Conservation (phyloP, 1,140 invertebrate genomes). For the Potamilus streckersoni region DNA sequence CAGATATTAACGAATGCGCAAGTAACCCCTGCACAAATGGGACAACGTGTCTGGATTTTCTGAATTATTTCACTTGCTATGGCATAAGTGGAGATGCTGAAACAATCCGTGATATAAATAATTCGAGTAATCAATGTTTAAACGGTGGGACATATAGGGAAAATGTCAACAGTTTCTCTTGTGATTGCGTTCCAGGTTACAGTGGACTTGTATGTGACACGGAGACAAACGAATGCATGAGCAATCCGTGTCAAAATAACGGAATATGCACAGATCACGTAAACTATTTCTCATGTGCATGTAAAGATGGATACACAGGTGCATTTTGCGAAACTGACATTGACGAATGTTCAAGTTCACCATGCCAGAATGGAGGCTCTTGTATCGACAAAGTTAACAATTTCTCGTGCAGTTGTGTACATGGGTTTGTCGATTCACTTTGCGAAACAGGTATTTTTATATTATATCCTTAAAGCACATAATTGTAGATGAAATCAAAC, state of each 20-base stretch:
- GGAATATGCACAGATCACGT: conserved; percentile 56
- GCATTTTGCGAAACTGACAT: conserved; percentile 20
- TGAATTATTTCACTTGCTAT: conserved; percentile 3
- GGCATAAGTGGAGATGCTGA: conserved; percentile 11
- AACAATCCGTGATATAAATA: neutral
- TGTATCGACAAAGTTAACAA: conserved; percentile 67
- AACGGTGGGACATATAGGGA: neutral
- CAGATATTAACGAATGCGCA: conserved; percentile 71
- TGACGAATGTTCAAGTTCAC: conserved; percentile 37
- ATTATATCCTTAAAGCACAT: too few species aligned
- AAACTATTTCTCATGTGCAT: conserved; percentile 9
- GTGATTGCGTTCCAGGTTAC: neutral
- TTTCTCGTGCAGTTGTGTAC: conserved; percentile 68
- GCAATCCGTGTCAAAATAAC: conserved; percentile 6
- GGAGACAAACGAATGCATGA: conserved; percentile 3
- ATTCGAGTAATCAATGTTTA: neutral
- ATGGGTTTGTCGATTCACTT: conserved; percentile 22
- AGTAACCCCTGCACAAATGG: conserved; percentile 9
- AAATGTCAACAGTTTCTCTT: neutral
- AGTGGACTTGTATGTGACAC: neutral
- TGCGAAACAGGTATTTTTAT: too few species aligned
- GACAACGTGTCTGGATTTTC: conserved; percentile 10
- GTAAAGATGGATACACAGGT: neutral
- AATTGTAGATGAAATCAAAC: too few species aligned
- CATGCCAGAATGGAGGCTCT: conserved; percentile 26